Evolutionary conservation across 1,140 invertebrate genomes (phyloP), one percentile per base, ranked within the genome.

Genomic region (Drosophila lacteicornis): DNA sequence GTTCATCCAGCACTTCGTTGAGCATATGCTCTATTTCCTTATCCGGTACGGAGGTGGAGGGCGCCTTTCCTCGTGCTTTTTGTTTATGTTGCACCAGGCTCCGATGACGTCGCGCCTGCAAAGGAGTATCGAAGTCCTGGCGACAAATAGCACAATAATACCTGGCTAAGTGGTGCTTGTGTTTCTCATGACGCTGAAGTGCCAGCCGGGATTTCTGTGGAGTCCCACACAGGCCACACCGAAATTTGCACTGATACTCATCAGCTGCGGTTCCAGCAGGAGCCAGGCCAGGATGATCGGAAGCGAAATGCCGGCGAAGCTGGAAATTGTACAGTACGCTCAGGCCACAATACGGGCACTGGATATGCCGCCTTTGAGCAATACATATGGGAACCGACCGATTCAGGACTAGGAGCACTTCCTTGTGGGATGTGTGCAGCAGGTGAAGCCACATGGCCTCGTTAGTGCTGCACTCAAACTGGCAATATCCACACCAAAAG

Each of bases 371-470:
- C 55, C 95, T 95, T 80, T 96, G 96, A 70, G 95, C 94, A 65
- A 98, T 96, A 51, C 97, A 95, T 61, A 97, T 96, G 1, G 97
- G 96, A 66, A 97, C 96, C 0, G 96, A 97, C 75, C 95, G 94
- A 90, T 97, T 97, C 75, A 97, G 95, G 38, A 95, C 95, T 2
- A 95, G 93, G 3, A 96, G 94, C 0, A 96, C 95, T 80, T 97
- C 95, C 56, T 94, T 94, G 92, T 97, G 96, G 47, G 94, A 94
- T 30, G 93, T 81, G 36, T 95, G 94, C 22, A 94, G 80, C 68
- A 98, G 92, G 91, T 98, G 97, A 25, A 94, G 80, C 22, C 95
- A 93, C 95, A 98, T 96, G 33, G 94, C 93, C 25, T 94, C 93
- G 62, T 95, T 95, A 40, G 93, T 93, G n/a, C 94, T 93, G 82